These are phyloP conservation scores for Chaenogobius annularis DNA, from an alignment of 2,113 vertebrate genomes.

Conservation along the genomic window DNA sequence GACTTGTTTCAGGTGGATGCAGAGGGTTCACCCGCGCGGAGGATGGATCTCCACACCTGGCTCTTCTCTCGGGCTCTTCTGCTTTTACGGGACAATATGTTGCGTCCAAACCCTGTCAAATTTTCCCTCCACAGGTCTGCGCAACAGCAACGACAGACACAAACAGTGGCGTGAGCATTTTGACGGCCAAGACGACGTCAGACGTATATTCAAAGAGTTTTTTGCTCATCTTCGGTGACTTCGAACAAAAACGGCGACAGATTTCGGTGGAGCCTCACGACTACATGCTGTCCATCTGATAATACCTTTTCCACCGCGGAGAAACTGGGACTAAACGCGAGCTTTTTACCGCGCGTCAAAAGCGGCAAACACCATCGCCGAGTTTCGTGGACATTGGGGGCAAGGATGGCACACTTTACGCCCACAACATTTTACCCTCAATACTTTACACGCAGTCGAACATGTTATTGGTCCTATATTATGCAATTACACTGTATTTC, in stretches of 20 bases:
- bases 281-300: constrained; percentile 95
- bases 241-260: constrained; percentile 37
- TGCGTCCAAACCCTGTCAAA: constrained; percentile 38
- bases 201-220: constrained; percentile 64
- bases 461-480: too few species aligned
- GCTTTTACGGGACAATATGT: constrained; percentile 37
- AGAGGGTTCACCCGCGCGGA: constrained; percentile 44
- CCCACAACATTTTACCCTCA: too few species aligned
- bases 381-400: constrained; percentile 92
- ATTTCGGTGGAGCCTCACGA: constrained; percentile 85
- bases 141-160: constrained; percentile 46
- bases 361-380: constrained; percentile 91
- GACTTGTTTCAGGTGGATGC: constrained; percentile 52
- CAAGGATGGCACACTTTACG: constrained; percentile 74
- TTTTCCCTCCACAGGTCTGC: constrained; percentile 40
- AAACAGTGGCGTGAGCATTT: constrained; percentile 40
- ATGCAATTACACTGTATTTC: too few species aligned
- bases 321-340: constrained; percentile 89
- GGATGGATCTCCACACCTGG: constrained; percentile 56
- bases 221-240: constrained; percentile 41
- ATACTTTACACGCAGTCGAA: too few species aligned
- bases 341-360: constrained; percentile 88
- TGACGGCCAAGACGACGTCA: constrained; percentile 51
- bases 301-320: constrained; percentile 90
- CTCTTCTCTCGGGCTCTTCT: constrained; percentile 49